phyloP scores from a whole-genome alignment of 2,888 invertebrate species.

The Drosophila rellima region DNA sequence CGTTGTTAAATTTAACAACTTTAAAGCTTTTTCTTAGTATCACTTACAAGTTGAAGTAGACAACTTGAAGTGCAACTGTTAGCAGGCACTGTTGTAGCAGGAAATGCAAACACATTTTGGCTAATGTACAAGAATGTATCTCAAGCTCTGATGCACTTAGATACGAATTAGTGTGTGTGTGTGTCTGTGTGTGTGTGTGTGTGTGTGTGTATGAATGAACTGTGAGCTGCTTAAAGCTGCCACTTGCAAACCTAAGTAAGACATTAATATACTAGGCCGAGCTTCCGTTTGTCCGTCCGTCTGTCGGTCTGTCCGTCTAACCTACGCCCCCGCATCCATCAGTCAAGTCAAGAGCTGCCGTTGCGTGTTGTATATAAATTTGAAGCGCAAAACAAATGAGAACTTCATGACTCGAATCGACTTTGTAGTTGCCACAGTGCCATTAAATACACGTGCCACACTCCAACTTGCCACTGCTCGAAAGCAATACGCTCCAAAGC shows the following conservation, averaged over 20 bases:
- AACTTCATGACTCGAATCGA: conserved; percentile 70
- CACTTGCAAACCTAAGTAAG: conserved; percentile 60
- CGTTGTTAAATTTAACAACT: conserved; percentile 2
- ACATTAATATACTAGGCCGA: conserved; percentile 68
- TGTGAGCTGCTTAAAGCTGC: conserved; percentile 31
- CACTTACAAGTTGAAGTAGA: neutral
- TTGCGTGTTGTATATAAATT: conserved; percentile 68
- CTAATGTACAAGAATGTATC: conserved; percentile 30
- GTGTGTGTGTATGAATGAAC: conserved; percentile 22
- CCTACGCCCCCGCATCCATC: conserved; percentile 26
- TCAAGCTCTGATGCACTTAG: conserved; percentile 29
- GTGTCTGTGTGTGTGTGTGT: conserved; percentile 5
- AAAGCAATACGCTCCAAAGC: conserved; percentile 39
- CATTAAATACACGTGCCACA: conserved; percentile 63
- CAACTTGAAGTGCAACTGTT: conserved; percentile 10
- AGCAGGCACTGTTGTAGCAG: conserved; percentile 22
- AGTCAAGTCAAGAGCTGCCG: conserved; percentile 24
- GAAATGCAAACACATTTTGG: conserved; percentile 54
- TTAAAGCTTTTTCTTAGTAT: neutral
- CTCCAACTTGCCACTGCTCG: conserved; percentile 34
- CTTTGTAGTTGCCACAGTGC: conserved; percentile 50
- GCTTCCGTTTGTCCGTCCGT: conserved; percentile 49
- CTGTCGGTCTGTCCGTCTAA: neutral
- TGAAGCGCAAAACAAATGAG: conserved; percentile 69
- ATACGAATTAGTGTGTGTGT: neutral